Evolutionary conservation across 1,140 invertebrate genomes (phyloP).

Genomic region (Linepithema humile): DNA sequence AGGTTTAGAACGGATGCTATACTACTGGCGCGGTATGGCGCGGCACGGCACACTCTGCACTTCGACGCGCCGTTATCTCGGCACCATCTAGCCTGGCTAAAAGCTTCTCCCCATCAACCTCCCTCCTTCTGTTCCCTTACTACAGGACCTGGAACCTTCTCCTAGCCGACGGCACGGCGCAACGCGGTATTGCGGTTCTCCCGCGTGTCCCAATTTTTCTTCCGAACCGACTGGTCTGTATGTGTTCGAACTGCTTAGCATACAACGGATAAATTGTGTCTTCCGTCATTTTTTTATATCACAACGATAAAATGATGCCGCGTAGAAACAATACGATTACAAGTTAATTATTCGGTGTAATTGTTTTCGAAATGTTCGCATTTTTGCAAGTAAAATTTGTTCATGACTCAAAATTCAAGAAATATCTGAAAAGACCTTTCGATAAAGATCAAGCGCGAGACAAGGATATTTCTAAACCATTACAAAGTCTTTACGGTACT

Average conservation of each 20-base stretch:
- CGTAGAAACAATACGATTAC: not conserved
- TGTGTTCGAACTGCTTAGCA: slow-evolving; percentile 77
- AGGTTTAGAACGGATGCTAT: slow-evolving; percentile 59
- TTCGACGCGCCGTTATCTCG: slow-evolving; percentile 83
- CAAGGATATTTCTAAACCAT: too few species aligned
- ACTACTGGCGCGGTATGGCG: slow-evolving; percentile 56
- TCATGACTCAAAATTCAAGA: too few species aligned
- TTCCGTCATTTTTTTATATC: slow-evolving; percentile 43
- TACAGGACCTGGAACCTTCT: slow-evolving; percentile 41
- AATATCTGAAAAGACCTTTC: too few species aligned
- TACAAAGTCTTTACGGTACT: too few species aligned
- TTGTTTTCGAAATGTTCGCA: not conserved
- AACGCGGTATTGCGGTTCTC: slow-evolving; percentile 3
- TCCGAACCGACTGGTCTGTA: slow-evolving; percentile 64
- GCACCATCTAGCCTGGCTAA: slow-evolving; percentile 84
- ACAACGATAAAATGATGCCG: too few species aligned
- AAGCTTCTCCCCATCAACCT: slow-evolving; percentile 85
- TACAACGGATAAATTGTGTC: slow-evolving; percentile 66
- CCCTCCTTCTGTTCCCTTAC: slow-evolving; percentile 62
- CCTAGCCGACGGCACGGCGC: slow-evolving; percentile 9
- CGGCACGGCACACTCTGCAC: slow-evolving; percentile 77
- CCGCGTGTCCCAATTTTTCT: slow-evolving; percentile 78
- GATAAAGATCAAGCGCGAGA: too few species aligned
- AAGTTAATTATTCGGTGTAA: not conserved
- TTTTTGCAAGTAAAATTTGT: too few species aligned